Conservation (phyloP, 2,888 invertebrate genomes). For the Hirtodrosophila alboralis region DNA sequence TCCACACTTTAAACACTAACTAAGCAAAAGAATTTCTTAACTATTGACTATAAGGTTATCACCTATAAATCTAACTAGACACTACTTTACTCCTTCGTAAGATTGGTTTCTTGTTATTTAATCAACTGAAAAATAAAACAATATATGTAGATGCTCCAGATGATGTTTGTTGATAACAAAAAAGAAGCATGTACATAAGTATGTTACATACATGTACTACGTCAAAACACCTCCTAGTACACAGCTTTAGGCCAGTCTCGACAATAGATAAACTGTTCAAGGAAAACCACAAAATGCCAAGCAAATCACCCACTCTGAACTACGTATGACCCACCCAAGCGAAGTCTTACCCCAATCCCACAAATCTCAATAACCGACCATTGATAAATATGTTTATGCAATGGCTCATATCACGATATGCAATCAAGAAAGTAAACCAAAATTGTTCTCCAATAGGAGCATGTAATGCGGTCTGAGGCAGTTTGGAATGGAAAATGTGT, state of each 20-base stretch:
- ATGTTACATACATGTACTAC: no score
- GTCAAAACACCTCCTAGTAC: constrained; percentile 6
- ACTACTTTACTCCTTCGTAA: constrained; percentile 41
- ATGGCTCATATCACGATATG: constrained; percentile 24
- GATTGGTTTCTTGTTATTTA: constrained; percentile 63
- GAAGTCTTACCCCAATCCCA: constrained; percentile 1
- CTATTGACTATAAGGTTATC: constrained; percentile 23
- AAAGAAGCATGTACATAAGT: constrained; percentile 1
- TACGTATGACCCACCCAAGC: constrained; percentile 50
- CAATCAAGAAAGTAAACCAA: constrained; percentile 3
- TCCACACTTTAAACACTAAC: constrained; percentile 19
- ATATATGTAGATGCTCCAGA: constrained; percentile 7
- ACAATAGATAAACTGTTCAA: constrained; percentile 33
- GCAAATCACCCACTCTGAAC: constrained; percentile 50
- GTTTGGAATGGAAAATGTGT: constrained; percentile 5
- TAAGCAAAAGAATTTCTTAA: constrained; percentile 10
- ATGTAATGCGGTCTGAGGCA: constrained; percentile 9
- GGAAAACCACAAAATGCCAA: constrained; percentile 43
- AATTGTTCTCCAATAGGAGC: neutral
- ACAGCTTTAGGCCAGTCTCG: constrained; percentile 17
- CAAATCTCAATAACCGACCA: constrained; percentile 3
- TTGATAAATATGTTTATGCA: neutral
- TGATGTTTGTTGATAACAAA: constrained; percentile 11
- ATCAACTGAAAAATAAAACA: constrained; percentile 15
- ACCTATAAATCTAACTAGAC: constrained; percentile 25